Conservation (phyloP, 2,888 invertebrate species). For the Parasteatoda lunata region DNA sequence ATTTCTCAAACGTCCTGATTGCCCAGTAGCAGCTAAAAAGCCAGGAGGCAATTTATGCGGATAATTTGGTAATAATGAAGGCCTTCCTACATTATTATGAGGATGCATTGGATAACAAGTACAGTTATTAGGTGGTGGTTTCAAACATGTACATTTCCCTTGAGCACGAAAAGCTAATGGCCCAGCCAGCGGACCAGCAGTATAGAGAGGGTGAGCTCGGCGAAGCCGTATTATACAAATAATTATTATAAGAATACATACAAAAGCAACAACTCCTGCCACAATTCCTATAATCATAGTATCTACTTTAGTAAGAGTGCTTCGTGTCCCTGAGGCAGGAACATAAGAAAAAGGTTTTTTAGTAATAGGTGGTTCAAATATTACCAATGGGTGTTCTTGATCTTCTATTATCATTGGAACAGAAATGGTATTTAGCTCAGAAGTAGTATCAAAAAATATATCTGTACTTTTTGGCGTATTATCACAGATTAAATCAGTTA, state of each 20-base stretch:
- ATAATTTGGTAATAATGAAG: slow-evolving; percentile 71
- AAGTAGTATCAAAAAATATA: slow-evolving; percentile 14
- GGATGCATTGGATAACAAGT: slow-evolving; percentile 72
- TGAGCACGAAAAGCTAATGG: slow-evolving; percentile 72
- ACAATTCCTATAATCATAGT: slow-evolving; percentile 96
- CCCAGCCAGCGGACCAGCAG: slow-evolving; percentile 80
- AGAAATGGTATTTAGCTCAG: slow-evolving; percentile 71
- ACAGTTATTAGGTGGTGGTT: slow-evolving; percentile 72
- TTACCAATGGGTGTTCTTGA: slow-evolving; percentile 86
- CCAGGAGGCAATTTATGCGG: slow-evolving; percentile 69
- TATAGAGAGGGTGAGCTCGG: slow-evolving; percentile 77
- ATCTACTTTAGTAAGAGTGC: slow-evolving; percentile 84
- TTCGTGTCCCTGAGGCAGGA: slow-evolving; percentile 47
- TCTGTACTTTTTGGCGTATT: slow-evolving; percentile 69
- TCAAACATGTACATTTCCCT: slow-evolving; percentile 78
- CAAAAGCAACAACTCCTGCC: slow-evolving; percentile 92
- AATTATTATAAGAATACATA: slow-evolving; percentile 89
- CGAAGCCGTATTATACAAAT: slow-evolving; percentile 87
- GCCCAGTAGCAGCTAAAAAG: slow-evolving; percentile 49
- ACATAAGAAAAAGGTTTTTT: slow-evolving; percentile 55
- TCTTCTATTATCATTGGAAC: slow-evolving; percentile 54
- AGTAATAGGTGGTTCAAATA: slow-evolving; percentile 76
- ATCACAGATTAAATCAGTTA: slow-evolving; percentile 88
- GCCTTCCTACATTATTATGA: slow-evolving; percentile 69
- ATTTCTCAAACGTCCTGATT: slow-evolving; percentile 64